Base-by-base conservation (phyloP, 2,888 invertebrate genomes). In the Dioctria rufipes region DNA sequence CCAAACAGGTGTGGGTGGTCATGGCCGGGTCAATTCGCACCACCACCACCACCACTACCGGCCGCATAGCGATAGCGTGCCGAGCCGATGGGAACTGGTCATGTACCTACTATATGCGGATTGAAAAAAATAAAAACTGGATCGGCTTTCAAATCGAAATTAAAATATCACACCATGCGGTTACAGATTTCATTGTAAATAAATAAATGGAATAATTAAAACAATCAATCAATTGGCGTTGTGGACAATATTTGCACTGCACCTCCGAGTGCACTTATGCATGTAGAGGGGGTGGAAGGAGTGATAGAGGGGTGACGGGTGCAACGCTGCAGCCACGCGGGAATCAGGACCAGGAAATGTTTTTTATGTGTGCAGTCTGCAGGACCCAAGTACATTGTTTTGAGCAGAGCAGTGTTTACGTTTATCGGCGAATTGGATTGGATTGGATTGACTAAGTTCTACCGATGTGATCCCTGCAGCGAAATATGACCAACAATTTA, bases 151-250 rank as follows among this genome's bases (percentile, higher is more conserved):
- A 73, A 80, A 75, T 46, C 73, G 65, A 80, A 73, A 80, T 80
- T 80, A 80, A 80, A 80, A 80, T 80, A 80, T 80, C 80, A 75
- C 73, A 80, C 80, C 65, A 25, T 58, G 80, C 66, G 80, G 80
- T 80, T 80, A 58, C 80, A 77, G 80, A 80, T 80, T 80, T 80
- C 80, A 81, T 81, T 81, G 80, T 81, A 81, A 81, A 81, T 78
- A 81, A 81, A 81, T 81, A 78, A 81, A 81, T 81, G 77, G 69
- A 77, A 81, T 81, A 81, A 81, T 81, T 81, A 81, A 80, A 81
- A 81, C 80, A 81, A 81, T 81, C 80, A 81, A 78, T 81, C 80
- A 81, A 78, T 77, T 77, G 78, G 39, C 69, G 73, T 58, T 66
- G 75, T 66, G 77, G 58, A 66, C 77, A 80, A 63, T 80, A 80